A percentile compares a stretch with the other conserved stretches of the same genome.
Evolutionary conservation across 2,113 vertebrate species (phyloP).

Genomic region (Ailuropoda melanoleuca): DNA sequence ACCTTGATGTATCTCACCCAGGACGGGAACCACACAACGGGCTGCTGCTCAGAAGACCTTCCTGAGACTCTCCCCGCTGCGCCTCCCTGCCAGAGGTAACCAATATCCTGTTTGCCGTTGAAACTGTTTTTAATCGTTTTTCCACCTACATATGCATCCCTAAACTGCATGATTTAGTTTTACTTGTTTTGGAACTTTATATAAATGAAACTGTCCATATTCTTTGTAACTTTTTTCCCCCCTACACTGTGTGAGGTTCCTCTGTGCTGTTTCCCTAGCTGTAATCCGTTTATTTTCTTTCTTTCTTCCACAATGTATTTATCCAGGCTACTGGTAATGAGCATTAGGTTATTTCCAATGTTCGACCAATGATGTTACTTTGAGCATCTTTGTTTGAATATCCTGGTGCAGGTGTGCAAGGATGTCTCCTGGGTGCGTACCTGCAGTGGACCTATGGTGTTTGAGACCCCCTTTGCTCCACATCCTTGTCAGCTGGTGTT

Average conservation of each 20-base stretch:
- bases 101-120: constrained; percentile 40
- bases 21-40: background rate
- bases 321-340: background rate
- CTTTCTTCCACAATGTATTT: background rate
- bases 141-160: background rate
- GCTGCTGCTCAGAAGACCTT: background rate
- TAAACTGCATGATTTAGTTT: constrained; percentile 37
- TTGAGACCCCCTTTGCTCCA: background rate
- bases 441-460: background rate
- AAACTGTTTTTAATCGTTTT: constrained; percentile 51
- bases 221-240: background rate
- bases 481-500: background rate
- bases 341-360: background rate
- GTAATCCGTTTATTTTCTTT: constrained; percentile 18
- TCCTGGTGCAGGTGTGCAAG: background rate
- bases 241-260: background rate
- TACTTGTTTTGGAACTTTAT: constrained; percentile 42
- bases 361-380: background rate
- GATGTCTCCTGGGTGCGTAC: background rate
- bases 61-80: background rate
- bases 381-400: background rate
- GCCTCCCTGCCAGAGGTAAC: background rate
- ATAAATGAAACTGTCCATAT: background rate
- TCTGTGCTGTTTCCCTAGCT: background rate
- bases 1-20: background rate